Evolutionary conservation across 2,797 vertebrate species (phyloP), one percentile per base, ranked within the genome.

Genomic region (Cyprinella venusta): DNA sequence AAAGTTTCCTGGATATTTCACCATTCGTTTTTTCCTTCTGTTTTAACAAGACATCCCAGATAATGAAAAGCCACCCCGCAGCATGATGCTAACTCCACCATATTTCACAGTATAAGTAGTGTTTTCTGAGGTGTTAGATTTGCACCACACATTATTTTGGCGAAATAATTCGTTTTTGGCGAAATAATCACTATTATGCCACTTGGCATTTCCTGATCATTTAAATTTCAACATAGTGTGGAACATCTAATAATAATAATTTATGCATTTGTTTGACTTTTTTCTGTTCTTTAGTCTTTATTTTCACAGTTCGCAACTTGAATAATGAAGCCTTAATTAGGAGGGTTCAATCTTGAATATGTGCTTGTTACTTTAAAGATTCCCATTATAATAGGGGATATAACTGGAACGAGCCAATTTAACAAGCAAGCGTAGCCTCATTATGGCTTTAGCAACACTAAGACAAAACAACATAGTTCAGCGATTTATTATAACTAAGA

Each of bases 1-100:
- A 81, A 65, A 75, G 52, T 15, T 64, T 24, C 56, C 42, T 30
- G 70, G 21, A 81, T 64, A 64, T 74, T 81, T 65, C 21, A 74
- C n/a, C 61, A 74, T 64, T 40, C 12, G 4, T 33, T 40, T n/a
- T n/a, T 38, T 38, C 10, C 18, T n/a, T 74, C 30, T 54, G 48
- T 74, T 78, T 65, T 78, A 78, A 63, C 76, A 78, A 64, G 56
- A 64, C 26, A 45, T 74, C 21, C 33, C 6, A 5, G 30, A 72
- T 64, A 81, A 54, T 19, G 59, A 81, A 81, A 52, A 40, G 56
- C 42, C 42, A 65, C 21, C 21, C 42, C 42, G 19, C 42, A 74
- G 59, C 70, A 81, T 81, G 42, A 74, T 8, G 15, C 21, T 24
- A 38, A 72, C 56, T 18, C 13, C 38, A 63, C 7, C 26, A 45